A percentile compares a stretch with the other conserved stretches of the same genome.
phyloP scores from a whole-genome alignment of 2,797 vertebrate species.

The Falco columbarius region DNA sequence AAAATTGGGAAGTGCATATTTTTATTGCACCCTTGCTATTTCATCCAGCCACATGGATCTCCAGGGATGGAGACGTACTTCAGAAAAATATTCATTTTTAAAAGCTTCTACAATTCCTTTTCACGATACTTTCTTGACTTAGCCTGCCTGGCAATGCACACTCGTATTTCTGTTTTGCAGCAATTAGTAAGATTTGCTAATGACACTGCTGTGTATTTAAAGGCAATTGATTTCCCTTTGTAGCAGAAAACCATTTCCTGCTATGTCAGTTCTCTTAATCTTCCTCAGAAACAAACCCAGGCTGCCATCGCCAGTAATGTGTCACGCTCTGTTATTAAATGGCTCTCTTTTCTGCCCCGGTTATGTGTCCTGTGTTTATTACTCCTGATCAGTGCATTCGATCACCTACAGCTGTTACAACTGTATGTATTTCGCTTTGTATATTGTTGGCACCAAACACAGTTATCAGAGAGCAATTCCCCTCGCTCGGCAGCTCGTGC shows the following conservation, averaged over 20 bases:
- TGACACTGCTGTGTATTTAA: background rate
- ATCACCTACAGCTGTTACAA: background rate
- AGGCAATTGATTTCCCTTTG: constrained; percentile 16
- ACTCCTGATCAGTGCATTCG: background rate
- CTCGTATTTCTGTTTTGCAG: background rate
- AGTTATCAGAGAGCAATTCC: background rate
- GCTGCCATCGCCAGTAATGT: background rate
- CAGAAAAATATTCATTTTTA: constrained; percentile 44
- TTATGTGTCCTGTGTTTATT: background rate
- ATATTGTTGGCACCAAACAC: background rate
- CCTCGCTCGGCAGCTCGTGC: background rate
- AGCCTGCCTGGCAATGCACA: rapidly evolving
- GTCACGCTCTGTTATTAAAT: background rate
- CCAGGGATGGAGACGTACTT: constrained; percentile 51
- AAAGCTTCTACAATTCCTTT: background rate
- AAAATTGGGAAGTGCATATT: constrained; percentile 5
- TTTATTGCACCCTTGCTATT: constrained; percentile 24
- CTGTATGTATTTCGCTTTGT: background rate
- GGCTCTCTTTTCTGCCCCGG: background rate
- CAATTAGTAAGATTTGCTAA: constrained; percentile 25
- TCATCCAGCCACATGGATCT: background rate
- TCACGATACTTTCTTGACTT: background rate
- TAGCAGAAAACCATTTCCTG: constrained; percentile 34
- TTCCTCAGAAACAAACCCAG: constrained; percentile 6
- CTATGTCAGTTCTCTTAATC: background rate